Evolutionary conservation across 2,113 vertebrate genomes (phyloP).

Genomic region (Sturnira hondurensis): DNA sequence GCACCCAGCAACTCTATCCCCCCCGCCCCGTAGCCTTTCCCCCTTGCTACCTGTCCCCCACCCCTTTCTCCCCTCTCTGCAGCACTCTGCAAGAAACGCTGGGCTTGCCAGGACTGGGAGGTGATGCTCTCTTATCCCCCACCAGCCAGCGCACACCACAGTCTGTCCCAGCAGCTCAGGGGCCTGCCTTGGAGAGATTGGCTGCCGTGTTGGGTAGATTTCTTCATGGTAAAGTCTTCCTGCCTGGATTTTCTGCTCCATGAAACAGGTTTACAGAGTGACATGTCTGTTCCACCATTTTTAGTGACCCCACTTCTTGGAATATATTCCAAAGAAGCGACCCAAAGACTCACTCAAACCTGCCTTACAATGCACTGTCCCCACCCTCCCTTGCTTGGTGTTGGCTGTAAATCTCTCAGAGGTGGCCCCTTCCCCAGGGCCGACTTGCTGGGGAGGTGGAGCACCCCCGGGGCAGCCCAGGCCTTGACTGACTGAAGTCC

Average conservation of each 20-base stretch:
- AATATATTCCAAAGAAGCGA: background rate
- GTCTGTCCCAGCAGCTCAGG: background rate
- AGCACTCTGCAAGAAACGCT: background rate
- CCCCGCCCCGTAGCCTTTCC: background rate
- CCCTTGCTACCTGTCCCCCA: accelerated
- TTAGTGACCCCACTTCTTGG: background rate
- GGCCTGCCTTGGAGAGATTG: background rate
- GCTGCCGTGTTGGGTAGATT: background rate
- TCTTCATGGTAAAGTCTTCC: background rate
- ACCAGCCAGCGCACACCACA: background rate
- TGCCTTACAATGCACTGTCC: background rate
- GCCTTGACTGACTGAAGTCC: background rate
- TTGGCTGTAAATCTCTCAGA: background rate
- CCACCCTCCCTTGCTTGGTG: background rate
- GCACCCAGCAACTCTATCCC: background rate
- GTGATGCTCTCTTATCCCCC: background rate
- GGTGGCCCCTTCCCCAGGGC: background rate
- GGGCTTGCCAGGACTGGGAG: background rate
- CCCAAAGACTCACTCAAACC: background rate
- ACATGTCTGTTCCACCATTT: background rate
- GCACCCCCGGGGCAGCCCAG: background rate
- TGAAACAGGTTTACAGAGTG: background rate
- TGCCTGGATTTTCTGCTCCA: background rate
- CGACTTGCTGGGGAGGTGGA: background rate
- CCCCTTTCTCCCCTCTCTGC: background rate